A percentile compares a stretch with the other conserved stretches of the same genome.
Conservation (phyloP, 37 sponge, comb jelly and placozoan species). For the Chondrosia reniformis region DNA sequence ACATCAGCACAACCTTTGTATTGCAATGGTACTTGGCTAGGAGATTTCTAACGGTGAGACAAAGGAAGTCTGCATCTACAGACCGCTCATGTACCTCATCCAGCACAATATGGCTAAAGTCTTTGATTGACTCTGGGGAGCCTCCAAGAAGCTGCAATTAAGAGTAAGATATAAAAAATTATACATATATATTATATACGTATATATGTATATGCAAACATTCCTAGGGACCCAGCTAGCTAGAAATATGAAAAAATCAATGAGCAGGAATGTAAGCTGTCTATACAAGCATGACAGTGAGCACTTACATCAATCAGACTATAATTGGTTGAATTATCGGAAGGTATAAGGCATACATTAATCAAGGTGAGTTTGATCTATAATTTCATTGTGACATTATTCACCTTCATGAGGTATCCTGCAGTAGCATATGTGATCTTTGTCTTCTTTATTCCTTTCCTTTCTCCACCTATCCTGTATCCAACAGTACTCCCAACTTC, state of each 20-base stretch:
- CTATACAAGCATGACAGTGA: no score
- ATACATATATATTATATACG: background rate
- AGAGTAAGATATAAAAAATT: background rate
- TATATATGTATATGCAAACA: background rate
- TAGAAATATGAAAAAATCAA: no score
- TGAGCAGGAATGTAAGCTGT: no score
- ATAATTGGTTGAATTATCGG: no score
- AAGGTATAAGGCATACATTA: no score
- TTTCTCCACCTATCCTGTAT: slow-evolving; percentile 61
- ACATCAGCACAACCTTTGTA: slow-evolving; percentile 65
- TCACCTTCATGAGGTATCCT: slow-evolving; percentile 68
- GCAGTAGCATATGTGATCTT: slow-evolving; percentile 58
- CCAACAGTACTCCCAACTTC: slow-evolving; percentile 52
- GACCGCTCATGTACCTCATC: slow-evolving; percentile 75
- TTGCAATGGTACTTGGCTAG: background rate
- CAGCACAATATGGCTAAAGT: slow-evolving; percentile 68
- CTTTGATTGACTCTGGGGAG: slow-evolving; percentile 1
- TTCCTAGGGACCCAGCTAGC: no score
- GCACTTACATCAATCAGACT: no score
- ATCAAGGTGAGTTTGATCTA: background rate
- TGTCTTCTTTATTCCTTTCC: background rate
- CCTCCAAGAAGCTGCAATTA: background rate
- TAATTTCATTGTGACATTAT: background rate
- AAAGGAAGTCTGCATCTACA: slow-evolving; percentile 53
- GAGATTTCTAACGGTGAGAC: slow-evolving; percentile 58